Evolutionary conservation across 2,797 vertebrate genomes (phyloP).

Genomic region (Poecilia velifera): DNA sequence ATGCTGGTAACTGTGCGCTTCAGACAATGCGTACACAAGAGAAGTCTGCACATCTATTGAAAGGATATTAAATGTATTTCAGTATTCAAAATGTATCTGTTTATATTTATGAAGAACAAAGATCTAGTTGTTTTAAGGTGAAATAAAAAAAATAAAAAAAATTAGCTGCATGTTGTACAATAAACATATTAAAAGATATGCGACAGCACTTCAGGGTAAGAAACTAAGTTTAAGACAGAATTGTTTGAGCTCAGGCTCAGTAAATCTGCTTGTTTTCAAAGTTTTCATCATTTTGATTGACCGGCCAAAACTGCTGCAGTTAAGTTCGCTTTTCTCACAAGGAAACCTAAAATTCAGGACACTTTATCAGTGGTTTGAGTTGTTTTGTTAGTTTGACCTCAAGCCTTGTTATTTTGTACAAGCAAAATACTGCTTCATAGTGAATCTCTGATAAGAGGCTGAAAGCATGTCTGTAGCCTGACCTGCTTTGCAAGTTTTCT

Average conservation of each 20-base stretch:
- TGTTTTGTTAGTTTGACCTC: background rate
- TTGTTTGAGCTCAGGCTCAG: background rate
- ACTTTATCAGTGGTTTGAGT: background rate
- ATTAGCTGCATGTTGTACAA: background rate
- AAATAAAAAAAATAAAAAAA: background rate
- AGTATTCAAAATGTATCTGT: background rate
- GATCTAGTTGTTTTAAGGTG: background rate
- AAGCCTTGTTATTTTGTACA: background rate
- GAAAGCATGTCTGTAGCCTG: background rate
- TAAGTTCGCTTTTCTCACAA: background rate
- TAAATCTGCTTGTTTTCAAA: background rate
- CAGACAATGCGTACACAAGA: background rate
- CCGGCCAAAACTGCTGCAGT: background rate
- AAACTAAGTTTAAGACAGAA: background rate
- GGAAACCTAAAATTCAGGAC: background rate
- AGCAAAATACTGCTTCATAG: background rate
- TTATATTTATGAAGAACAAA: background rate
- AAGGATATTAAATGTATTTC: background rate
- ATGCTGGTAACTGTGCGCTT: background rate
- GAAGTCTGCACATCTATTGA: background rate
- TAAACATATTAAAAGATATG: background rate
- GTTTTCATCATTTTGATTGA: background rate
- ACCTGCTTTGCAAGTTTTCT: no score
- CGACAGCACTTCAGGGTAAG: background rate
- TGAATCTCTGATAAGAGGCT: background rate